Percentiles rank a stretch among this genome's conserved stretches.
phyloP scores from a whole-genome alignment of 2,113 vertebrate genomes.

The Brachyistius frenatus region DNA sequence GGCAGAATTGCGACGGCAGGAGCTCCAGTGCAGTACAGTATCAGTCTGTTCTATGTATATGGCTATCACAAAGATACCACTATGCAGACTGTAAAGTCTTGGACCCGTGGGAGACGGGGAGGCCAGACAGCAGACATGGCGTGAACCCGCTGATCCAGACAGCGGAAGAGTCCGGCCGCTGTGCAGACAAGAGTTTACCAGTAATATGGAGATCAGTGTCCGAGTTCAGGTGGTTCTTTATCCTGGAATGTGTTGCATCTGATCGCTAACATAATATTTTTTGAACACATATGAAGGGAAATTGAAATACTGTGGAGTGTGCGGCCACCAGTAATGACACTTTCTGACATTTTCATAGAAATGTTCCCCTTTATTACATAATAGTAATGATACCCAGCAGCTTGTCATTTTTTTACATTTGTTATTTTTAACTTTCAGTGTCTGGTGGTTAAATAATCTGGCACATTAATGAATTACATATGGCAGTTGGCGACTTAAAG shows the following conservation, averaged over 20 bases:
- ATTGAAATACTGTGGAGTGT: background rate
- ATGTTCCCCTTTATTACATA: constrained; percentile 27
- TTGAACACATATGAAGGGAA: background rate
- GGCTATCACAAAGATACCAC: constrained; percentile 74
- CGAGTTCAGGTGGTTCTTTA: constrained; percentile 8
- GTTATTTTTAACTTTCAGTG: constrained; percentile 23
- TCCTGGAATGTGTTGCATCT: constrained; percentile 20
- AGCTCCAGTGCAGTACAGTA: constrained; percentile 14
- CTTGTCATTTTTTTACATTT: background rate
- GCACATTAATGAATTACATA: background rate
- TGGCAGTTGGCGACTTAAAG: background rate
- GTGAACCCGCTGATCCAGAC: constrained; percentile 55
- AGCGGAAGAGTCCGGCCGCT: constrained; percentile 41
- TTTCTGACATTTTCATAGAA: constrained; percentile 14
- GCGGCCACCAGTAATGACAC: background rate
- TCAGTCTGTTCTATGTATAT: constrained; percentile 36
- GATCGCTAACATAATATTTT: constrained; percentile 1
- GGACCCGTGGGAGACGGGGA: constrained; percentile 54
- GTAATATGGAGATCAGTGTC: constrained; percentile 18
- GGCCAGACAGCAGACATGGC: constrained; percentile 61
- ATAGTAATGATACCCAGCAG: background rate
- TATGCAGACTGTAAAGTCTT: constrained; percentile 52
- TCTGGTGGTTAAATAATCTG: constrained; percentile 17
- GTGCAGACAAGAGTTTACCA: constrained; percentile 27
- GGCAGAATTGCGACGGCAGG: background rate